Percentiles rank a stretch among this genome's conserved stretches.
Evolutionary conservation across 2,888 invertebrate species (phyloP).

Genomic region (Synergus umbraculus): DNA sequence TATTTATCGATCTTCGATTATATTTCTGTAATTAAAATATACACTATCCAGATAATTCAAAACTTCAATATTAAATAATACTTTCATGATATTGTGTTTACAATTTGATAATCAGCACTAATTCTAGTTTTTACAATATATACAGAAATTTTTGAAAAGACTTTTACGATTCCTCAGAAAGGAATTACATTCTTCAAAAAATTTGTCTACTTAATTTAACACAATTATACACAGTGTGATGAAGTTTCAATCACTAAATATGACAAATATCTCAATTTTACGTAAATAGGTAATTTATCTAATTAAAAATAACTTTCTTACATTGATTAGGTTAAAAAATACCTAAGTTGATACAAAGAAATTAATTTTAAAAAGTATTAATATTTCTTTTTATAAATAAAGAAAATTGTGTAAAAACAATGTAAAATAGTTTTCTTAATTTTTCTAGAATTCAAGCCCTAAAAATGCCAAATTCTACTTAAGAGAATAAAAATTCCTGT

Average conservation of each 20-base stretch:
- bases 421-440: no score
- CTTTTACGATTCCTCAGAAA: neutral
- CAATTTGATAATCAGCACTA: neutral
- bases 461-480: no score
- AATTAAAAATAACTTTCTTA: neutral
- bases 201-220: neutral
- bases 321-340: neutral
- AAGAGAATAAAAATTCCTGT: no score
- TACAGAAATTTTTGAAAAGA: constrained; percentile 17
- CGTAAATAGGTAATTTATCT: no score
- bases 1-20: neutral
- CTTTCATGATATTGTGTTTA: neutral
- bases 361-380: neutral
- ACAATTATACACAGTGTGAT: neutral
- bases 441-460: no score
- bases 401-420: neutral
- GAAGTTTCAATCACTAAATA: neutral
- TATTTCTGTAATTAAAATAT: neutral
- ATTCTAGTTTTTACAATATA: neutral
- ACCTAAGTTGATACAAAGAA: neutral
- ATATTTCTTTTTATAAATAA: neutral
- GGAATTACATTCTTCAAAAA: neutral
- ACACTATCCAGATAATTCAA: constrained; percentile 17
- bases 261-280: neutral
- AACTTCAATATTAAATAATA: neutral